A percentile compares a stretch with the other conserved stretches of the same genome.
Evolutionary conservation across 2,888 invertebrate species (phyloP).

Genomic region (Scaptodrosophila latifasciaeformis): DNA sequence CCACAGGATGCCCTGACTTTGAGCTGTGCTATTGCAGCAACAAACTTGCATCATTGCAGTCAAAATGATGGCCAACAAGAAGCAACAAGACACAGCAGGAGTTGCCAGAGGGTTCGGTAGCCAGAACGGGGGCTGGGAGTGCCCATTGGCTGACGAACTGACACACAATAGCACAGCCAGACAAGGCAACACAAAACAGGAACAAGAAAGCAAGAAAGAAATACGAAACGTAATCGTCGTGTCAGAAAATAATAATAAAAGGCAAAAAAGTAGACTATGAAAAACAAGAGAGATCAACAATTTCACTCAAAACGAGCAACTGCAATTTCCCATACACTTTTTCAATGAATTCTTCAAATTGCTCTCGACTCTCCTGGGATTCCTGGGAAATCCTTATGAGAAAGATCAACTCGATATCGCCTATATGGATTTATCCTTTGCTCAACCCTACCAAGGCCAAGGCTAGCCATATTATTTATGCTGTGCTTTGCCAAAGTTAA

Average conservation of each 20-base stretch:
- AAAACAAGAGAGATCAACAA: not conserved
- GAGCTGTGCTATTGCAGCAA: not conserved
- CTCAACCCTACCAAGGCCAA: too few species aligned
- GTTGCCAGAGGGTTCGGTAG: too few species aligned
- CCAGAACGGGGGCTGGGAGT: not conserved
- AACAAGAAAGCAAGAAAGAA: constrained; percentile 1
- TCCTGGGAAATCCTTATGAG: too few species aligned
- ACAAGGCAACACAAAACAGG: not conserved
- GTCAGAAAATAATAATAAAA: constrained; percentile 1
- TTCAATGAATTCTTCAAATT: too few species aligned
- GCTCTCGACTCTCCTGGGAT: too few species aligned
- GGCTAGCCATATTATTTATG: too few species aligned
- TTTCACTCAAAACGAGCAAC: not conserved
- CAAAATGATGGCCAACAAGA: not conserved
- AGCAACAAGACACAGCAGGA: not conserved
- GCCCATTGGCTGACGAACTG: not conserved
- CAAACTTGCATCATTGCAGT: not conserved
- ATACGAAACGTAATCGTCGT: constrained; percentile 5
- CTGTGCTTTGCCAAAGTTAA: too few species aligned
- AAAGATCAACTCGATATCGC: too few species aligned
- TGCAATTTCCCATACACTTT: too few species aligned
- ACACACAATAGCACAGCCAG: not conserved
- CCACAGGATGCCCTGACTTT: too few species aligned
- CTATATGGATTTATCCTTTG: too few species aligned
- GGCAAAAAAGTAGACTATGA: not conserved